These are phyloP conservation scores for Criorhina ranunculi DNA, from an alignment of 2,888 invertebrate genomes.

Conservation along the genomic window DNA sequence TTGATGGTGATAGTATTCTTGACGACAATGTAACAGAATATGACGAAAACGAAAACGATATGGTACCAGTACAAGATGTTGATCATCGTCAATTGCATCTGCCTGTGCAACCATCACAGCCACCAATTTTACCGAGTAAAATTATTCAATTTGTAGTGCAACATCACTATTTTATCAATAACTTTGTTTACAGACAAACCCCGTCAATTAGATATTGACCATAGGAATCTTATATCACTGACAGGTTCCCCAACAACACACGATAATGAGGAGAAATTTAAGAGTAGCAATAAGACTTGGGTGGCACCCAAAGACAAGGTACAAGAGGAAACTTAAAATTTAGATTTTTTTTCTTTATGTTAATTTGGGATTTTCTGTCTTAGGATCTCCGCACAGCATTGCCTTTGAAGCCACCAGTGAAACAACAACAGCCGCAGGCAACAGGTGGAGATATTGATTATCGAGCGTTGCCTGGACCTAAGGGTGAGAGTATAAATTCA, in stretches of 20 bases:
- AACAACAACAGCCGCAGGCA: slow-evolving; percentile 12
- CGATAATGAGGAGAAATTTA: slow-evolving; percentile 75
- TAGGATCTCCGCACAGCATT: slow-evolving; percentile 79
- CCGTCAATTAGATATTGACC: slow-evolving; percentile 89
- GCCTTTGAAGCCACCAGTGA: slow-evolving; percentile 40
- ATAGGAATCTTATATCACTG: slow-evolving; percentile 92
- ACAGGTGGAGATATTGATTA: slow-evolving; percentile 81
- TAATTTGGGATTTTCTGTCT: slow-evolving; percentile 14
- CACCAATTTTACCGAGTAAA: slow-evolving; percentile 63
- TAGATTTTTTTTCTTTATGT: background rate
- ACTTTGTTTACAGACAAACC: slow-evolving; percentile 79
- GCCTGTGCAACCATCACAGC: slow-evolving; percentile 85
- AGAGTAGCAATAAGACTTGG: slow-evolving; percentile 78
- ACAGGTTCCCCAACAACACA: slow-evolving; percentile 88
- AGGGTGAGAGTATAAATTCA: slow-evolving; percentile 63
- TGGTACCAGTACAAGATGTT: slow-evolving; percentile 85
- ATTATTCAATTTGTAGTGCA: background rate
- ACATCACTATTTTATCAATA: background rate
- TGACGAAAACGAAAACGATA: slow-evolving; percentile 85
- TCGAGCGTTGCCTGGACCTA: slow-evolving; percentile 76
- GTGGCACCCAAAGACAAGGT: slow-evolving; percentile 77
- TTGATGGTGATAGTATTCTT: slow-evolving; percentile 86
- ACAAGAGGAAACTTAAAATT: slow-evolving; percentile 41
- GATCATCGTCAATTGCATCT: slow-evolving; percentile 87
- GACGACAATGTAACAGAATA: slow-evolving; percentile 86